phyloP scores from a whole-genome alignment of 2,113 vertebrate genomes.

The Candoia aspera region DNA sequence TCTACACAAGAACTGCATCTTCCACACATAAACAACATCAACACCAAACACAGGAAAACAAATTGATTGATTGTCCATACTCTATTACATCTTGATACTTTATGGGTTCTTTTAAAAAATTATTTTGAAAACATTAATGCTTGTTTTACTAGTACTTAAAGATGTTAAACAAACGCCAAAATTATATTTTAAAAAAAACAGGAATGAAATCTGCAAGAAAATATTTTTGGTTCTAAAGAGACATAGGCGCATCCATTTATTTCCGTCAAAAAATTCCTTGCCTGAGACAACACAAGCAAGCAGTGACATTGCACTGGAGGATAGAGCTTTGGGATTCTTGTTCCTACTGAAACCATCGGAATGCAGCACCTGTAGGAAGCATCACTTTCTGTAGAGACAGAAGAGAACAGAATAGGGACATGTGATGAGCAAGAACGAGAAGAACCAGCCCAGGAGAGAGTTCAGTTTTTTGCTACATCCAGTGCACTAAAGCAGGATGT shows the following conservation, averaged over 20 bases:
- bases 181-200: constrained; percentile 87
- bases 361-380: constrained; percentile 97
- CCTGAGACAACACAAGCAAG: constrained; percentile 92
- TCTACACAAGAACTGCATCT: constrained; percentile 99
- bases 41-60: constrained; percentile 96
- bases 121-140: constrained; percentile 81
- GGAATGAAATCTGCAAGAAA: constrained; percentile 98
- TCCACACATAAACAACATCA: constrained; percentile 98
- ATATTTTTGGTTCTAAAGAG: constrained; percentile 99
- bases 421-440: constrained; percentile 65
- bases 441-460: constrained; percentile 57
- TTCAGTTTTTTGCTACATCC: neutral
- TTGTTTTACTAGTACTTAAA: constrained; percentile 73
- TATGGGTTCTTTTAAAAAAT: constrained; percentile 84
- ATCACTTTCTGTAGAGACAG: constrained; percentile 96
- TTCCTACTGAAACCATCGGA: constrained; percentile 99
- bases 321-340: constrained; percentile 93
- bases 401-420: constrained; percentile 69
- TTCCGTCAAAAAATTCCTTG: constrained; percentile 94
- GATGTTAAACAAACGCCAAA: constrained; percentile 83
- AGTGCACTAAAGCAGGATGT: neutral
- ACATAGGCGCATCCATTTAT: constrained; percentile 98
- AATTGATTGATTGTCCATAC: constrained; percentile 96
- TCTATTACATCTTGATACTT: constrained; percentile 94
- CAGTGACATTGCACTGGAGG: constrained; percentile 98